A percentile compares a stretch with the other conserved stretches of the same genome.
Evolutionary conservation across 2,888 invertebrate species (phyloP).

Genomic region (Oxytorus armatus): DNA sequence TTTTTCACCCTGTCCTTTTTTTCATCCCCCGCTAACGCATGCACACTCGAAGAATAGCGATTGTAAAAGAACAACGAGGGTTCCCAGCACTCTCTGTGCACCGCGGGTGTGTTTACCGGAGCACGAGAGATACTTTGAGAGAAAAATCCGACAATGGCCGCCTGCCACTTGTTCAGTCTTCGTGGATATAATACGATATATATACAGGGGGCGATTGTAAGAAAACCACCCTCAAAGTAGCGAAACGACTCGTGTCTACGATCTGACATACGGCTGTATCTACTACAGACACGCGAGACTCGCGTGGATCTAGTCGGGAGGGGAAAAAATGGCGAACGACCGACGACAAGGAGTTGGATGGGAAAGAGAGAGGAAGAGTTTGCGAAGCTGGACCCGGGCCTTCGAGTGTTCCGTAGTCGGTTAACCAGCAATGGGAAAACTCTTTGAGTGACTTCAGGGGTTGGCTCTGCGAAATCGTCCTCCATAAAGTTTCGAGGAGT

Average conservation of each 20-base stretch:
- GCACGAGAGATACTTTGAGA: slow-evolving; percentile 28
- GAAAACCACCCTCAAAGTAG: background rate
- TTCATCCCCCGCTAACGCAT: slow-evolving; percentile 32
- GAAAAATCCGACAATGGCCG: slow-evolving; percentile 16
- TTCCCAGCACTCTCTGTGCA: background rate
- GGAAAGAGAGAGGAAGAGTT: background rate
- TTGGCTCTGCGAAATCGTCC: slow-evolving; percentile 9
- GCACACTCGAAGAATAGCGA: slow-evolving; percentile 51
- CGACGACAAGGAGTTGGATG: slow-evolving; percentile 14
- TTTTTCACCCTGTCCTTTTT: slow-evolving; percentile 3
- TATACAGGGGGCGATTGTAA: no score
- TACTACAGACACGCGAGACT: background rate
- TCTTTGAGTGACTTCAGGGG: slow-evolving; percentile 15
- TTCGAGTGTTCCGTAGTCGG: slow-evolving; percentile 15
- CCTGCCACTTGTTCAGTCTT: slow-evolving; percentile 6
- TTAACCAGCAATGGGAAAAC: slow-evolving; percentile 49
- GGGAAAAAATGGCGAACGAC: background rate
- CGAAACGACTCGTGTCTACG: slow-evolving; percentile 21
- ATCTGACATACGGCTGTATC: slow-evolving; percentile 29
- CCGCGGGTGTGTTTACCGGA: slow-evolving; percentile 38
- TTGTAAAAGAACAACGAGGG: slow-evolving; percentile 22
- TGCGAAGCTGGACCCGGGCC: slow-evolving; percentile 2
- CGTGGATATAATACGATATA: background rate
- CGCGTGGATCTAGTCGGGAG: background rate
- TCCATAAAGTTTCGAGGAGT: slow-evolving; percentile 55